Percentiles rank a stretch among this genome's conserved stretches.
Evolutionary conservation across 2,797 vertebrate genomes (phyloP).

Genomic region (Sciurus vulgaris): DNA sequence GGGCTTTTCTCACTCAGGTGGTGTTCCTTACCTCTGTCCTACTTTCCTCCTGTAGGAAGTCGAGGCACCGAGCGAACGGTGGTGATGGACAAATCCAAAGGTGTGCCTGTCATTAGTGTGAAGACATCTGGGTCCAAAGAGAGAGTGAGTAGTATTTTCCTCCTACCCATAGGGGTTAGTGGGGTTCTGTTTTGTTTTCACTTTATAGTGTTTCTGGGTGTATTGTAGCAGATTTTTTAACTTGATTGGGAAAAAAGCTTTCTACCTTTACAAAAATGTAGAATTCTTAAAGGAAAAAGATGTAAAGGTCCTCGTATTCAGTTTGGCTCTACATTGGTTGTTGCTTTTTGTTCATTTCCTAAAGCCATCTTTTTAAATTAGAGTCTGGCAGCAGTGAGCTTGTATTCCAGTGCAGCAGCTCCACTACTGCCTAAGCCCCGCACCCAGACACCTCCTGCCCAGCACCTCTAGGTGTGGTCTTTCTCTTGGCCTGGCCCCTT

Average conservation of each 20-base stretch:
- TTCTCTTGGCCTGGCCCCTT: too few relatives aligned
- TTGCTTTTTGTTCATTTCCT: not conserved
- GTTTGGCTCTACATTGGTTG: not conserved
- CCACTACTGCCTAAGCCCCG: not conserved
- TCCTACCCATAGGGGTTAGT: not conserved
- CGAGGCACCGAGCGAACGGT: conserved; percentile 95
- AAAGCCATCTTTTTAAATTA: not conserved
- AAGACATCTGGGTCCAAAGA: conserved; percentile 97
- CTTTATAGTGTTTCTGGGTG: not conserved
- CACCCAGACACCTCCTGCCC: not conserved
- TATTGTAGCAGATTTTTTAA: not conserved
- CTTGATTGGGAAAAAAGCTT: not conserved
- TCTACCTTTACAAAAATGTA: not conserved
- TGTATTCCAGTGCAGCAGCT: too few relatives aligned
- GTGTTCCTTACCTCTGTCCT: too few relatives aligned
- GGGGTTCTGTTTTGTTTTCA: not conserved
- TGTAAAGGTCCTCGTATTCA: not conserved
- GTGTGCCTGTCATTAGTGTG: conserved; percentile 97
- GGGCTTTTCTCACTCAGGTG: not conserved
- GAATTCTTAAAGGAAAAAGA: not conserved
- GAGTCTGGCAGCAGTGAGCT: not conserved
- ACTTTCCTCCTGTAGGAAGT: conserved; percentile 78
- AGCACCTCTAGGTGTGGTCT: not conserved
- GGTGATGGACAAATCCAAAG: conserved; percentile 99
- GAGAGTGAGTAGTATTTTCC: conserved; percentile 89